These are phyloP conservation scores for Euura lappo DNA, from an alignment of 1,140 invertebrate genomes.

Conservation along the genomic window DNA sequence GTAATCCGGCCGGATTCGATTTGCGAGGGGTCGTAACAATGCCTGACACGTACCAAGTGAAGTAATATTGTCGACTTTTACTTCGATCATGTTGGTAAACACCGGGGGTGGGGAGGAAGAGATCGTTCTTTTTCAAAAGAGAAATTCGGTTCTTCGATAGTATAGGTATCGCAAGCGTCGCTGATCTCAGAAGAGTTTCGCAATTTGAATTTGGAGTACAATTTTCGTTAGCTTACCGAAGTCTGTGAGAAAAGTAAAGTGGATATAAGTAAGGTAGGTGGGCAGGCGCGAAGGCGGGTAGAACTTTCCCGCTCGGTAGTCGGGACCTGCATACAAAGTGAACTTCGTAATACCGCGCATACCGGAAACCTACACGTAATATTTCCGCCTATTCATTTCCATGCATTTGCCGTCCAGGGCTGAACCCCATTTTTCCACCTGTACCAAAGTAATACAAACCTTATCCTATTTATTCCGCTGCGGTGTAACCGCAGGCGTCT, in stretches of 20 bases:
- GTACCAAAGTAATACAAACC: slow-evolving; percentile 33
- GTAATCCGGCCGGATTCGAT: slow-evolving; percentile 39
- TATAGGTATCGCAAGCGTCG: too few relatives aligned
- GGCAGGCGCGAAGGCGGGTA: background rate
- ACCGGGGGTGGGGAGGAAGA: too few relatives aligned
- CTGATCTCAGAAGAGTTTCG: background rate
- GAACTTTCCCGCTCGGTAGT: slow-evolving; percentile 22
- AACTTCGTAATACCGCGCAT: slow-evolving; percentile 29
- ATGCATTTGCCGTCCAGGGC: slow-evolving; percentile 21
- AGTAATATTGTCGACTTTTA: too few relatives aligned
- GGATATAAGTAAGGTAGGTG: background rate
- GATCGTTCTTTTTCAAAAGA: too few relatives aligned
- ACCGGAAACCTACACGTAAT: slow-evolving; percentile 26
- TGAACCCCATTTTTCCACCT: slow-evolving; percentile 28
- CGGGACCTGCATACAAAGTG: slow-evolving; percentile 27
- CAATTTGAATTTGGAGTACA: background rate
- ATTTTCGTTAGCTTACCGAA: background rate
- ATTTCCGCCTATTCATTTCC: slow-evolving; percentile 37
- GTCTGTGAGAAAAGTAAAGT: background rate
- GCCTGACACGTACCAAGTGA: background rate
- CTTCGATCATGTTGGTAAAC: too few relatives aligned
- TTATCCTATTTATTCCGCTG: slow-evolving; percentile 34
- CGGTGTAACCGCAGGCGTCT: background rate
- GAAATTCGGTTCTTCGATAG: too few relatives aligned
- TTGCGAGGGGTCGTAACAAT: slow-evolving; percentile 19